Percentiles rank a stretch among this genome's conserved stretches.
These are phyloP conservation scores for Artibeus jamaicensis DNA, from an alignment of 2,797 vertebrate species.

Conservation along the genomic window DNA sequence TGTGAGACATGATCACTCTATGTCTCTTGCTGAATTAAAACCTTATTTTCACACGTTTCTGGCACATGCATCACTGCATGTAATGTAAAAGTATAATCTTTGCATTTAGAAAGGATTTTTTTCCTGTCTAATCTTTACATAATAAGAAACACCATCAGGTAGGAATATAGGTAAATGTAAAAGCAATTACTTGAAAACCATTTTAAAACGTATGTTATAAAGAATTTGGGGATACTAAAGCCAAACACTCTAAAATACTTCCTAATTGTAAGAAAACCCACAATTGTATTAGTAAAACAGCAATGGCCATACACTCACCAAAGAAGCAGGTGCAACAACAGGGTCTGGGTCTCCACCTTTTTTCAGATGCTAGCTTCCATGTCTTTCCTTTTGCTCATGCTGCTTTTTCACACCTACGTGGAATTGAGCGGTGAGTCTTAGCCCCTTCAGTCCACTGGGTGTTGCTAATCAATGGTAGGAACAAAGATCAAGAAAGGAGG, in stretches of 20 bases:
- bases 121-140: constrained; percentile 62
- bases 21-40: constrained; percentile 59
- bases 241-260: background rate
- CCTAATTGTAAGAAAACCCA: background rate
- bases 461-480: background rate
- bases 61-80: constrained; percentile 28
- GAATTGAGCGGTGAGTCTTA: background rate
- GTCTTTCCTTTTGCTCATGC: background rate
- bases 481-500: background rate
- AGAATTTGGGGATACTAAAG: constrained; percentile 16
- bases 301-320: background rate
- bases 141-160: constrained; percentile 60
- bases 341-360: background rate
- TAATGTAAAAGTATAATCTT: constrained; percentile 64
- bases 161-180: background rate
- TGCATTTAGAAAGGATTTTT: constrained; percentile 60
- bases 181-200: constrained; percentile 4
- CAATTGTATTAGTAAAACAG: background rate
- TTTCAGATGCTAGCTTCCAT: background rate
- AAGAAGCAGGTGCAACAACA: background rate
- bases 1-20: constrained; percentile 65
- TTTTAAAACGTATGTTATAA: constrained; percentile 1
- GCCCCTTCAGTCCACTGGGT: background rate
- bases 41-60: constrained; percentile 66
- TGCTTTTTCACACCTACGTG: background rate